These are phyloP conservation scores for Drosophila paranaensis DNA, from an alignment of 2,888 invertebrate genomes.

Conservation along the genomic window DNA sequence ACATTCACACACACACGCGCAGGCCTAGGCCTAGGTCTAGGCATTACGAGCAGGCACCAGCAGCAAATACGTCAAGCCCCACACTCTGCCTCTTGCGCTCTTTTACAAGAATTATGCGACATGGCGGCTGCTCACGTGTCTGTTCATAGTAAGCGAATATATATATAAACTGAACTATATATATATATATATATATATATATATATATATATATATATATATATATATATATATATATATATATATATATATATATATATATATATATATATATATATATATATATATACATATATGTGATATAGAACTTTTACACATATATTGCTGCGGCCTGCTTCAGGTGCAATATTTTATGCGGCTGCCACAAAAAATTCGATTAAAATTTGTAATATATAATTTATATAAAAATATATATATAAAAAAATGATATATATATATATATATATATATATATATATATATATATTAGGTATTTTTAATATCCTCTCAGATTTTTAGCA, in stretches of 20 bases:
- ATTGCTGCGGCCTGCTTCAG: constrained; percentile 6
- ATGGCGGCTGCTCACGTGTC: constrained; percentile 40
- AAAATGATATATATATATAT: neutral
- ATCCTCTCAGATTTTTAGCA: neutral
- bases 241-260: constrained; percentile 2
- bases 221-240: neutral
- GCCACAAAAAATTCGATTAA: constrained; percentile 12
- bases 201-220: neutral
- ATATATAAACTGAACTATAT: constrained; percentile 1
- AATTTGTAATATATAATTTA: neutral
- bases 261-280: constrained; percentile 8
- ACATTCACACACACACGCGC: constrained; percentile 8
- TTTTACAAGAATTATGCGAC: constrained; percentile 30
- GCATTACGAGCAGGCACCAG: constrained; percentile 14
- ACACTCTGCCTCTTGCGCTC: neutral
- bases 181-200: neutral
- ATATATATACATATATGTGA: neutral
- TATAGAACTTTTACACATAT: constrained; percentile 3
- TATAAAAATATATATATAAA: neutral
- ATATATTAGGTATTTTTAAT: neutral
- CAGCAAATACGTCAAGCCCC: neutral
- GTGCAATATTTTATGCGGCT: constrained; percentile 53
- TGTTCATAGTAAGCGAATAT: constrained; percentile 20
- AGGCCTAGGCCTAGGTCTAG: constrained; percentile 27
- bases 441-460: constrained; percentile 1